Conservation (phyloP, 2,797 vertebrate species). For the Gila robusta region DNA sequence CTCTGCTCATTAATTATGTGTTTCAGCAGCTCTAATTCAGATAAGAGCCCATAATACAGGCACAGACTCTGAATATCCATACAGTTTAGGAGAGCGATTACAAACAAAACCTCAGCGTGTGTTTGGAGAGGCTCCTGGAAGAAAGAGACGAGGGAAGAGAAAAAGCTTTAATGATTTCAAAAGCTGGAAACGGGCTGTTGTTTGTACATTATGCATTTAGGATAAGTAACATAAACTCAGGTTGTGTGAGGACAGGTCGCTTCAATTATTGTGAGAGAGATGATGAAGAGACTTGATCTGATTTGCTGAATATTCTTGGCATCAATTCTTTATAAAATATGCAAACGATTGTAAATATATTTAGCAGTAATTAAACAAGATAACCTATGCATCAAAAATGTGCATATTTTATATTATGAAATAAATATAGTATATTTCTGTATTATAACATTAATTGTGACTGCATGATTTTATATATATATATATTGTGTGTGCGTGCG, state of each 20-base stretch:
- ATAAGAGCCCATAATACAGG: conserved; percentile 19
- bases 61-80: conserved; percentile 26
- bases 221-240: neutral
- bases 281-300: neutral
- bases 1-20: neutral
- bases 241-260: neutral
- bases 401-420: too few species aligned
- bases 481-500: too few species aligned
- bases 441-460: too few species aligned
- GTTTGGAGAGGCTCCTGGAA: neutral
- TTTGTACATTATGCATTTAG: neutral
- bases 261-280: neutral
- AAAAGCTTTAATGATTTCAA: neutral
- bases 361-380: neutral
- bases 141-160: neutral
- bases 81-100: neutral
- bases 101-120: neutral
- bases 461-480: too few species aligned
- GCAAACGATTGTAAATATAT: neutral
- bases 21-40: conserved; percentile 27
- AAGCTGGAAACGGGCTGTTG: neutral
- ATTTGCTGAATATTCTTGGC: neutral
- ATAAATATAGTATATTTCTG: too few species aligned
- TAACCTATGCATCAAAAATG: neutral
- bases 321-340: neutral